Base-by-base conservation (phyloP, 2,888 invertebrate genomes). In the Cerastis leucographa region DNA sequence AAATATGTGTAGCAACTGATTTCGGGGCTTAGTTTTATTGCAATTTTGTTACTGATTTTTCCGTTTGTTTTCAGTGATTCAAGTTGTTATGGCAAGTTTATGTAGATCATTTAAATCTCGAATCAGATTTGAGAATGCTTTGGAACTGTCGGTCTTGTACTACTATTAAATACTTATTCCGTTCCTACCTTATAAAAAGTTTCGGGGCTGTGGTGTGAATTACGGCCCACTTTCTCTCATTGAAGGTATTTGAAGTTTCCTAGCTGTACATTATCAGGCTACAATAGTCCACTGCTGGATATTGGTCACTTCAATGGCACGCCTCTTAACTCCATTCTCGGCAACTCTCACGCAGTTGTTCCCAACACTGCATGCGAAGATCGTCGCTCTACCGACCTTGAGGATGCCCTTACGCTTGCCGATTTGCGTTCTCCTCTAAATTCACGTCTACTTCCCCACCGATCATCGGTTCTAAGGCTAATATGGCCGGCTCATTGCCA, bases 1-100 rank as follows among this genome's bases (percentile, higher is more conserved):
- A 68, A 71, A 82, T 82, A 64, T 64, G 46, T 44, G 67, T 3
- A 44, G 70, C 83, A 80, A 82, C 46, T 14, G 14, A 29, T 25
- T 25, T 61, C 35, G 14, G n/a, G 12, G 22, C 22, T 42, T 19
- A 2, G 8, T 42, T 40, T 66, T 22, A 9, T 76, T 68, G 83
- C 76, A 56, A 29, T 25, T 29, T 7, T 3, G 62, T 44, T 44
- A 40, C 1, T 11, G 8, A 62, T 56, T 40, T 2, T 22, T 25
- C 5, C 5, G 2, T 71, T 19, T 8, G n/a, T 29, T 29, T 54
- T 22, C 2, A 29, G 17, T 42, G 12, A 22, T 3, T 40, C 1
- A 19, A n/a, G 8, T 25, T 22, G 29, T 29, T 29, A 29, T 1
- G 17, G 29, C 4, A 17, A n/a, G 17, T 67, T 17, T 22, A 14